phyloP scores from a whole-genome alignment of 2,113 vertebrate genomes.

The Myotis lucifugus region DNA sequence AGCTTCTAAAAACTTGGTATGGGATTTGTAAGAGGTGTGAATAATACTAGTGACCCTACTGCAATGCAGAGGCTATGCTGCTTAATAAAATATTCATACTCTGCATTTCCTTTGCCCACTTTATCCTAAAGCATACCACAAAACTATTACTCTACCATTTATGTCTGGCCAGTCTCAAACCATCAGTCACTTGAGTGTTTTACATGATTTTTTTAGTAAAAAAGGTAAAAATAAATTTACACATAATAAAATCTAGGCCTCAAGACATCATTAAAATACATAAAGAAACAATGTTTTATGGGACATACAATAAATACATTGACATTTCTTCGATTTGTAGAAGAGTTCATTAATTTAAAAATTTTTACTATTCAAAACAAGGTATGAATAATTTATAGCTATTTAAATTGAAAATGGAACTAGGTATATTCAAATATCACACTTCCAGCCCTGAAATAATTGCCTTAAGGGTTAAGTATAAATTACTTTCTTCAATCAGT shows the following conservation, averaged over 20 bases:
- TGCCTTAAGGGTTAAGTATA: constrained; percentile 59
- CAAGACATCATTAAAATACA: constrained; percentile 51
- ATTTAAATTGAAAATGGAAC: constrained; percentile 67
- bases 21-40: background rate
- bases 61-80: background rate
- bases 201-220: constrained; percentile 2
- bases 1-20: background rate
- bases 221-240: constrained; percentile 48
- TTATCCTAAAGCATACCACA: background rate
- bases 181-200: background rate
- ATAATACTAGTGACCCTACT: background rate
- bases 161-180: background rate
- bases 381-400: constrained; percentile 51
- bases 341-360: constrained; percentile 65
- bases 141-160: constrained; percentile 20
- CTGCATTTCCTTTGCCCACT: background rate
- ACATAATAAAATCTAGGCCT: constrained; percentile 21
- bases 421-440: constrained; percentile 57
- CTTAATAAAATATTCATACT: background rate
- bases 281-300: constrained; percentile 38
- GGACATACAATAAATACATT: constrained; percentile 29
- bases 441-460: constrained; percentile 48
- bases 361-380: constrained; percentile 33
- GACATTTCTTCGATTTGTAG: constrained; percentile 43
- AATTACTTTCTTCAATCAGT: constrained; percentile 54